Conservation (phyloP, 1,140 invertebrate genomes). For the Thalassaphorura encarpata region DNA sequence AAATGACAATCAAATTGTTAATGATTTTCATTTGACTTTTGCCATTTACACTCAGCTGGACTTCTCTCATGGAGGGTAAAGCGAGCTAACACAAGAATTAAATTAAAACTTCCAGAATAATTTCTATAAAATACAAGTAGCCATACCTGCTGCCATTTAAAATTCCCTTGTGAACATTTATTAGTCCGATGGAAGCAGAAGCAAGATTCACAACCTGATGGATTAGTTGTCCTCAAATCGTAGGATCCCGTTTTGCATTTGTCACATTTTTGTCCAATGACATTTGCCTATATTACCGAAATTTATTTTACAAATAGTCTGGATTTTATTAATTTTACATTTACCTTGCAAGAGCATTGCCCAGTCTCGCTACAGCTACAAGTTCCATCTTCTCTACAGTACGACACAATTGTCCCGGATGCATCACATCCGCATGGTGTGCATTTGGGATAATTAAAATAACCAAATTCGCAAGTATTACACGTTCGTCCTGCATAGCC, state of each 20-base stretch:
- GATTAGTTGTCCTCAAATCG: slow-evolving; percentile 58
- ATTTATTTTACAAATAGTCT: too few relatives aligned
- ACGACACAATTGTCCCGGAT: slow-evolving; percentile 52
- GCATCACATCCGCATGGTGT: slow-evolving; percentile 64
- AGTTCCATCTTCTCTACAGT: slow-evolving; percentile 46
- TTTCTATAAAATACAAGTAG: neutral
- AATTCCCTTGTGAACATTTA: slow-evolving; percentile 61
- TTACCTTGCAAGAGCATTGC: slow-evolving; percentile 75
- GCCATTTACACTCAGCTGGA: slow-evolving; percentile 25
- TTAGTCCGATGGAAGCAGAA: slow-evolving; percentile 78
- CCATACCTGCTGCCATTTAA: slow-evolving; percentile 58
- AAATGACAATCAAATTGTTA: slow-evolving; percentile 55
- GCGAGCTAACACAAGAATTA: slow-evolving; percentile 36
- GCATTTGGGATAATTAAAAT: slow-evolving; percentile 84
- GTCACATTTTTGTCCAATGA: slow-evolving; percentile 69
- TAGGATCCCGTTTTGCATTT: slow-evolving; percentile 73
- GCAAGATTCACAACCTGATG: slow-evolving; percentile 72
- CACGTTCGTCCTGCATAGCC: slow-evolving; percentile 73
- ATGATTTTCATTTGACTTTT: slow-evolving; percentile 43
- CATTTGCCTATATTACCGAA: slow-evolving; percentile 51
- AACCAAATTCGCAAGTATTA: slow-evolving; percentile 66
- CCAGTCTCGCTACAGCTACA: slow-evolving; percentile 59
- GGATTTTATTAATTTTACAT: slow-evolving; percentile 8
- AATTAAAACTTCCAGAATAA: neutral
- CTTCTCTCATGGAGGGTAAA: slow-evolving; percentile 38